phyloP scores from a whole-genome alignment of 2,797 vertebrate species.

The Macropodus opercularis region DNA sequence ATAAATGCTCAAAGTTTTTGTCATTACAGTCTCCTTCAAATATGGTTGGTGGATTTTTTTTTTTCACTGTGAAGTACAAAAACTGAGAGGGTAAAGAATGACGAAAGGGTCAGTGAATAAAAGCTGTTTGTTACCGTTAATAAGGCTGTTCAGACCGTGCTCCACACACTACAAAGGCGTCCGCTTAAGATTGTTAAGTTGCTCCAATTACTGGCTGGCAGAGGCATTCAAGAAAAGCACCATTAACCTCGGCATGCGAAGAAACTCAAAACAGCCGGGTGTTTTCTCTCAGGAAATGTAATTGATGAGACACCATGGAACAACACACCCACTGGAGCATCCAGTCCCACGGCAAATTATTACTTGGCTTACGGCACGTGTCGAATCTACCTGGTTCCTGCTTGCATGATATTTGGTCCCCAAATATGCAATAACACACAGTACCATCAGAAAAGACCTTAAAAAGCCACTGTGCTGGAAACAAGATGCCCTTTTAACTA shows the following conservation, averaged over 20 bases:
- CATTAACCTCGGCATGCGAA: conserved; percentile 67
- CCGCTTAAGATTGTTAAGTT: conserved; percentile 71
- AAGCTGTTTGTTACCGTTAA: conserved; percentile 40
- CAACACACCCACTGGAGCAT: conserved; percentile 75
- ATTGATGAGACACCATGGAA: conserved; percentile 76
- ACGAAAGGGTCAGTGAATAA: conserved; percentile 50
- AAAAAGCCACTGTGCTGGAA: not conserved
- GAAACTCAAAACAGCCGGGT: conserved; percentile 69
- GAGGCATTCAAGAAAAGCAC: conserved; percentile 67
- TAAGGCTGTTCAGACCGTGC: conserved; percentile 47
- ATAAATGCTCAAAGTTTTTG: conserved; percentile 2
- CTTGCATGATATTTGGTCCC: conserved; percentile 35
- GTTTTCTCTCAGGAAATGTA: conserved; percentile 76
- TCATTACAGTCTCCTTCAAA: conserved; percentile 4
- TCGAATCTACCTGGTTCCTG: conserved; percentile 52
- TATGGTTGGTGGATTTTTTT: conserved; percentile 6
- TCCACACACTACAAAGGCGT: conserved; percentile 54
- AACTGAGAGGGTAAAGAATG: not conserved
- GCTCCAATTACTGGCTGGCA: conserved; percentile 70
- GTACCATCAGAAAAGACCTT: not conserved
- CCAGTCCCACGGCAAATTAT: conserved; percentile 75
- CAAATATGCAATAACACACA: conserved; percentile 1
- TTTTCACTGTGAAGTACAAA: conserved; percentile 2
- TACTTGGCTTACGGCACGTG: conserved; percentile 57
- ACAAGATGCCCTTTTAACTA: not conserved